phyloP scores from a whole-genome alignment of 2,888 invertebrate species.

The Ypsolopha scabrella region DNA sequence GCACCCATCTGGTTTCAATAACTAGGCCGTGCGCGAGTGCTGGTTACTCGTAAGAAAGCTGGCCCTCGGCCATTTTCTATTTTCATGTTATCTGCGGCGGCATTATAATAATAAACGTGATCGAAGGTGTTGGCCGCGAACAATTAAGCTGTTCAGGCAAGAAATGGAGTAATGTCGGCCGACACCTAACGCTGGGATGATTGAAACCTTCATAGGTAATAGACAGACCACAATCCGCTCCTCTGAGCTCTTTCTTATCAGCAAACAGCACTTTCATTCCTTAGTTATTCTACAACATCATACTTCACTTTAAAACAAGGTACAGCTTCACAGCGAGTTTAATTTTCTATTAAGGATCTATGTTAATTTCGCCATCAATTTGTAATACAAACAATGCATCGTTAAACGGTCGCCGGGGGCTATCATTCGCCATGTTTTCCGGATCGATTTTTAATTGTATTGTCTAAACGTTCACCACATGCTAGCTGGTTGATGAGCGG shows the following conservation, averaged over 20 bases:
- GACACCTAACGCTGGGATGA: not conserved
- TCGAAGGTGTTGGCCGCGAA: slow-evolving; percentile 36
- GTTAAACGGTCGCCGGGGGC: not conserved
- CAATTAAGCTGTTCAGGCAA: slow-evolving; percentile 40
- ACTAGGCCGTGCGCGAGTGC: slow-evolving; percentile 34
- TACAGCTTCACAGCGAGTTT: too few species aligned
- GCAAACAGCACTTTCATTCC: not conserved
- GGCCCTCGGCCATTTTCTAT: slow-evolving; percentile 59
- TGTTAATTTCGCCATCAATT: not conserved
- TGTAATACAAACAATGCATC: slow-evolving; percentile 2
- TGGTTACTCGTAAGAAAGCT: slow-evolving; percentile 45
- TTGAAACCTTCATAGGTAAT: not conserved
- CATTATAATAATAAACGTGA: slow-evolving; percentile 50
- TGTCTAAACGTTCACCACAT: slow-evolving; percentile 40
- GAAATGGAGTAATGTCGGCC: slow-evolving; percentile 24
- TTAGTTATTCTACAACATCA: not conserved
- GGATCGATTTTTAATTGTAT: slow-evolving; percentile 33
- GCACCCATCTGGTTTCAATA: slow-evolving; percentile 31
- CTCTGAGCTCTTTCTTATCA: not conserved
- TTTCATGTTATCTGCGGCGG: slow-evolving; percentile 53
- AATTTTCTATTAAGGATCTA: too few species aligned
- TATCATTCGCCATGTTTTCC: slow-evolving; percentile 1
- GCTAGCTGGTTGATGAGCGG: slow-evolving; percentile 14
- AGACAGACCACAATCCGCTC: not conserved
- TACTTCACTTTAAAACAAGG: too few species aligned